Evolutionary conservation across 2,888 invertebrate genomes (phyloP), one percentile per base, ranked within the genome.

Genomic region (Junonia oenone): DNA sequence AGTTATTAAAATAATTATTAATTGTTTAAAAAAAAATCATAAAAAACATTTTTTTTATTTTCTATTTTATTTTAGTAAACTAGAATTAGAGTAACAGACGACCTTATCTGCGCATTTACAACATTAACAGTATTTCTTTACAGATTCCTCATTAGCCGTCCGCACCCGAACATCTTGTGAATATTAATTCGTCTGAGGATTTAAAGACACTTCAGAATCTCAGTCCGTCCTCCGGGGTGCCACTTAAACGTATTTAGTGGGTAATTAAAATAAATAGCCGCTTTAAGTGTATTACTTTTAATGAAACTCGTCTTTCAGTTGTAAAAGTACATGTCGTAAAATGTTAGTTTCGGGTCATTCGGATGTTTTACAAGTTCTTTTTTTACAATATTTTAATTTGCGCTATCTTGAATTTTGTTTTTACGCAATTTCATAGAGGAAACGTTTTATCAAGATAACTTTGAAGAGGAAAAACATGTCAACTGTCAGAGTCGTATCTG

Each of bases 231-330:
- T 26, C 13, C 6, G n/a, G n/a, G n/a, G n/a, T n/a, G n/a, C n/a
- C n/a, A n/a, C 22, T 11, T 40, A 9, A n/a, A n/a, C n/a, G 29
- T 43, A 29, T 26, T 35, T 27, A 33, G 43, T 15, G 33, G 38
- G 49, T 55, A 40, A 54, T 49, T 58, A 51, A 46, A 46, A 52
- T 45, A 11, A 46, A 46, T 46, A 17, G 46, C 46, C 19, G 45
- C 37, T 45, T 45, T 13, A 13, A 6, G 35, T 35, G 35, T 35
- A 13, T 14, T 6, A 0, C 13, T 35, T 35, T 35, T 35, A 35
- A 35, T 35, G 11, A 33, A 13, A 35, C 35, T 35, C 14, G 13
- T 6, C 2, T 35, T 35, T 35, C 13, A 5, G 6, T 6, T 6
- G 6, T 35, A 14, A 35, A 35, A 35, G 6, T 5, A 35, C 6